Evolutionary conservation across 1,140 invertebrate genomes (phyloP), one percentile per base, ranked within the genome.

Genomic region (Sinonovacula constricta): DNA sequence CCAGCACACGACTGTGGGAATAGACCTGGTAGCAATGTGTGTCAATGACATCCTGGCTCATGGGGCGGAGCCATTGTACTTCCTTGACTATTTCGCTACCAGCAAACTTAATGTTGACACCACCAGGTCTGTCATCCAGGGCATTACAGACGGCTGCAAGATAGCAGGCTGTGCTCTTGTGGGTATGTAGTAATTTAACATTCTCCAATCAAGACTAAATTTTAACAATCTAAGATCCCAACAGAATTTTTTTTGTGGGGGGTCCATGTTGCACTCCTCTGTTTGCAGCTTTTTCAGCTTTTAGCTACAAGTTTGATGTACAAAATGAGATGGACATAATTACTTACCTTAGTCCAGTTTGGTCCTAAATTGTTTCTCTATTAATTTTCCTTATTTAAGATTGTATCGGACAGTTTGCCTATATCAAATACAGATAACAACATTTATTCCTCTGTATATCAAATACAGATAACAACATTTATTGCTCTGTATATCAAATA

Each of bases 21-120:
- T 97, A 84, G 98, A 99, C 92, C 92, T 99, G 36, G 98, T 99
- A 12, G 98, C 98, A 12, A 98, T 99, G 96, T 98, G 97, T 88
- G 97, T 98, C 2, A 99, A 99, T 92, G 98, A 99, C 91, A 94
- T 99, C 59, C 91, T 99, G 26, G 97, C 96, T 51, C 95, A 98
- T 82, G 97, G 97, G 26, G 98, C 98, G 0, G 96, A 97, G 87
- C 97, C 98, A 0, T 92, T 99, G 56, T 98, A 97, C 71, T 99
- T 99, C 88, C 91, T 99, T 0, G 98, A 99, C 92, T 99, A 99
- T 90, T 98, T 97, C 91, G 97, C 98, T 14, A 97, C 96, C 88
- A 96, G 97, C 3, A 92, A 94, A 77, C 92, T 99, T 54, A 93
- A 98, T 85, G 93, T 97, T 5, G 91, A 93, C 0, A 91, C 94